Percentiles rank a stretch among this genome's conserved stretches.
Conservation (phyloP, 2,797 vertebrate genomes). For the Bryconaethiops microstoma region DNA sequence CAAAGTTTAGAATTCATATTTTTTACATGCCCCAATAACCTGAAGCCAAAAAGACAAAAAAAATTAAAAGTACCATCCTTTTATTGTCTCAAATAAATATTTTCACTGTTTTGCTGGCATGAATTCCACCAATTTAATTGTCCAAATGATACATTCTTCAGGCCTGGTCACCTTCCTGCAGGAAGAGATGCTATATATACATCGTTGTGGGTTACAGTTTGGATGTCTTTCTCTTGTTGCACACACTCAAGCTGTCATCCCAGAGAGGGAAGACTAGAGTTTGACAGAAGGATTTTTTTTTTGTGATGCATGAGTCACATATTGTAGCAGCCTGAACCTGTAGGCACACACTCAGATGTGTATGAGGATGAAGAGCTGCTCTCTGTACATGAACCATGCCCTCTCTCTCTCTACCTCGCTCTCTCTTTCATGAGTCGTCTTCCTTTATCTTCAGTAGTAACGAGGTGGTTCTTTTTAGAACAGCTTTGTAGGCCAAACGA, state of each 20-base stretch:
- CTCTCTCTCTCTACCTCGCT: conserved; percentile 9
- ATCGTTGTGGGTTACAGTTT: not conserved
- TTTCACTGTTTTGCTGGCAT: no score
- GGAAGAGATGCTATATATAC: not conserved
- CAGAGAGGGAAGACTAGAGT: conserved; percentile 1
- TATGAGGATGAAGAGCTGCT: not conserved
- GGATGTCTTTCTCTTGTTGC: conserved; percentile 19
- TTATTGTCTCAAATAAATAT: no score
- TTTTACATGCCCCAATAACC: no score
- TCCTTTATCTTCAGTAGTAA: not conserved
- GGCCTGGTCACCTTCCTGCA: not conserved
- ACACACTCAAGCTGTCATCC: conserved; percentile 12
- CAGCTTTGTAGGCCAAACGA: not conserved
- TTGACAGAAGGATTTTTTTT: conserved; percentile 6
- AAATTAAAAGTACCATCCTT: no score
- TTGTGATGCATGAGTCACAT: conserved; percentile 42
- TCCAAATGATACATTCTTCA: no score
- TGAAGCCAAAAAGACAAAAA: no score
- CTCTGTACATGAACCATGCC: not conserved
- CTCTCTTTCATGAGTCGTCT: not conserved
- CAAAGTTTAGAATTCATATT: no score
- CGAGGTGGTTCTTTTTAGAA: not conserved
- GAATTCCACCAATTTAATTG: no score
- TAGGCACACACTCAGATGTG: conserved; percentile 25
- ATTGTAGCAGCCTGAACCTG: conserved; percentile 20